These are phyloP conservation scores for Dicerorhinus sumatrensis DNA, from an alignment of 2,113 vertebrate species.

Conservation along the genomic window DNA sequence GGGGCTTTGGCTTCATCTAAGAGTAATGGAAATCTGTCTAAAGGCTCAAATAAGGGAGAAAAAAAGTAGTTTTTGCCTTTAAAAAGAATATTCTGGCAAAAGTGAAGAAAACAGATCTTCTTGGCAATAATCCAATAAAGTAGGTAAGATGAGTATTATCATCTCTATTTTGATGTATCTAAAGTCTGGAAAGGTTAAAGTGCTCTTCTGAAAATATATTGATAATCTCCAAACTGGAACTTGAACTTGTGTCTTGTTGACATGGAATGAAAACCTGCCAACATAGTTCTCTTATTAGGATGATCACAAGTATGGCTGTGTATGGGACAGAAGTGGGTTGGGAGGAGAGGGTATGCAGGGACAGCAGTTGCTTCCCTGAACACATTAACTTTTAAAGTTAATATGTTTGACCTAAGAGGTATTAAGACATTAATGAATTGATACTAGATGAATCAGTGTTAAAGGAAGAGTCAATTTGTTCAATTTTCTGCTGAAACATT, in stretches of 20 bases:
- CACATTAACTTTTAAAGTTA: background rate
- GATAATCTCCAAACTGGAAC: background rate
- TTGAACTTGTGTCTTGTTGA: background rate
- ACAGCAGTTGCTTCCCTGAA: background rate
- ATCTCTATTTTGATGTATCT: background rate
- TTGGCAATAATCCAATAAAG: background rate
- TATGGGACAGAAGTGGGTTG: no score
- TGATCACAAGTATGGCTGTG: background rate
- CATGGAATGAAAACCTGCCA: background rate
- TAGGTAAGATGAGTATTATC: background rate
- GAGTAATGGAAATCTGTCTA: background rate
- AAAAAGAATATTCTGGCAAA: background rate
- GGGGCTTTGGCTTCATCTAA: background rate
- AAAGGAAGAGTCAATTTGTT: background rate
- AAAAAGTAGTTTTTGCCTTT: background rate
- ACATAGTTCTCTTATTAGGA: background rate
- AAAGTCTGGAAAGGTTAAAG: background rate
- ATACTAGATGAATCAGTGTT: background rate
- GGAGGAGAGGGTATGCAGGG: background rate
- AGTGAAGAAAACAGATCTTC: background rate
- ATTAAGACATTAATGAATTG: background rate
- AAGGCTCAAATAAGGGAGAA: background rate
- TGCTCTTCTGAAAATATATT: background rate
- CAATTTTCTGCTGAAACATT: background rate
- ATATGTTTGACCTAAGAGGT: background rate